Base-by-base conservation (phyloP, 2,113 vertebrate genomes). In the Channa maculata region DNA sequence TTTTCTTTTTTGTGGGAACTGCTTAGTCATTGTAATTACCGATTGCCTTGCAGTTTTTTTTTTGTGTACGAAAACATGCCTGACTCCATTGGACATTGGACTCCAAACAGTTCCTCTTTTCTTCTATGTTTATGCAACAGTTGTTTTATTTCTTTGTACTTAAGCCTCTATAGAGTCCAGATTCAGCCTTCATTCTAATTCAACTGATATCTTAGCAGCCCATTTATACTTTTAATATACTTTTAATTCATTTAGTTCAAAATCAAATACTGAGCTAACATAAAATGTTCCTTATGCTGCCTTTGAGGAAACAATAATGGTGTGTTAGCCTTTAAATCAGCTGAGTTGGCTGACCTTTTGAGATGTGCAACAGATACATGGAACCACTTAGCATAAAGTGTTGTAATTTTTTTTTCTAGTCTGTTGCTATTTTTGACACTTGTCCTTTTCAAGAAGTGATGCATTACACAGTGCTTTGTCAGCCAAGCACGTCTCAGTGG, bases 261-360 rank as follows among this genome's bases (percentile, higher is more conserved):
- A 77, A 76, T 48, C 44, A 71, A 79, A 63, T 5, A 48, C 15
- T 9, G 51, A 64, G 58, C 24, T 15, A 12, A 50, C 55, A 52
- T 24, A 71, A 78, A 75, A 48, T 61, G 15, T 52, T 68, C 55
- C 65, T 84, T 65, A 81, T 82, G 82, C 60, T 69, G 64, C 37
- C 59, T 53, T 49, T 37, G 50, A 80, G 64, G 63, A 85, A 74
- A 76, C 75, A 71, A 15, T 82, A 44, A 71, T 59, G 65, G 41
- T n/a, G 8, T 39, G 74, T 74, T 86, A 85, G 82, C 76, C 81
- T 92, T 86, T 88, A 83, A 83, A 84, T 83, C 69, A 83, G 82
- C 81, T 85, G 80, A 84, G 73, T 49, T 72, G 77, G 77, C 86
- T 88, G 84, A 88, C 84, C 79, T 90, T 90, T 88, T 2, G 45